Conservation (phyloP, 2,888 invertebrate genomes). For the Chorisops tibialis region DNA sequence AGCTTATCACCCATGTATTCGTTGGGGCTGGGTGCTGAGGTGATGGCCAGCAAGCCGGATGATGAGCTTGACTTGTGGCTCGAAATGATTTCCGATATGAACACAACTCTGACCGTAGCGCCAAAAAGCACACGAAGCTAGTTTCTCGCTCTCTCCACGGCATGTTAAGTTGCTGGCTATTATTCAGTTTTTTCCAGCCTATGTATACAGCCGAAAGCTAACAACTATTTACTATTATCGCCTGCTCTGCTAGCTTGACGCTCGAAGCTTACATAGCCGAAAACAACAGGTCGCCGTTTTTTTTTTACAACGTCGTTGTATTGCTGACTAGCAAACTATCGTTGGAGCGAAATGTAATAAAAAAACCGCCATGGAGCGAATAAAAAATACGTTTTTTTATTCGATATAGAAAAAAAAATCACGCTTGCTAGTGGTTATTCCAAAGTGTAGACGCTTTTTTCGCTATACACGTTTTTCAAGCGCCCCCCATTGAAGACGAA, state of each 20-base stretch:
- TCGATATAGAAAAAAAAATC: constrained; percentile 16
- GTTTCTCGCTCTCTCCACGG: too few species aligned
- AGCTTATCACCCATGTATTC: constrained; percentile 2
- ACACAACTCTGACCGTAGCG: neutral
- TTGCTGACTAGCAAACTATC: constrained; percentile 1
- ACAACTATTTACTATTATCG: too few species aligned
- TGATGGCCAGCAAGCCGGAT: neutral
- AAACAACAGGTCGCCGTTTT: constrained; percentile 22
- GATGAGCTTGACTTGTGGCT: constrained; percentile 9
- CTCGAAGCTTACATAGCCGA: constrained; percentile 13
- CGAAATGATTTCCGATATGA: neutral
- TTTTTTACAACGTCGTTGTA: constrained; percentile 1
- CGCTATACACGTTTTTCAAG: constrained; percentile 11
- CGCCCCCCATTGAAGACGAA: constrained; percentile 15
- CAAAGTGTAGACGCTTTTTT: constrained; percentile 18
- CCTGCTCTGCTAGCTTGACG: too few species aligned
- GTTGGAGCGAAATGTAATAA: neutral
- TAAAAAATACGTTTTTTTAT: neutral
- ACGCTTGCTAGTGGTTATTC: constrained; percentile 8
- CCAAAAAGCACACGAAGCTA: constrained; percentile 1
- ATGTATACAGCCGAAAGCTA: too few species aligned
- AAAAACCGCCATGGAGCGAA: too few species aligned
- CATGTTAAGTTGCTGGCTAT: too few species aligned
- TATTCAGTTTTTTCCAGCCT: too few species aligned
- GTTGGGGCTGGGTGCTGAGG: neutral